Evolutionary conservation across 1,140 invertebrate genomes (phyloP).

Genomic region (Psilanteris sp.): DNA sequence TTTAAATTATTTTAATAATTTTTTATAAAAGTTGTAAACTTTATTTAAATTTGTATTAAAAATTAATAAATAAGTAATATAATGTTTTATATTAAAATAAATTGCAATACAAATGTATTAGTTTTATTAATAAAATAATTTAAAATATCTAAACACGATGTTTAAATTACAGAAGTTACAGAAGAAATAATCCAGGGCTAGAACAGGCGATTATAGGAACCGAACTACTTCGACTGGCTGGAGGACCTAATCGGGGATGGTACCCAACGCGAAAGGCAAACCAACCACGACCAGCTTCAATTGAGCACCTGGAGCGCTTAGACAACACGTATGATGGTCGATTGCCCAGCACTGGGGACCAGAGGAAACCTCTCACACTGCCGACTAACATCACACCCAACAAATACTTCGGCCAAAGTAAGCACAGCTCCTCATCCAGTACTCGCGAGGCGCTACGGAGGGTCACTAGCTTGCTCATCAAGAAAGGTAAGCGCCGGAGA

Average conservation of each 20-base stretch:
- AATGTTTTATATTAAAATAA: too few relatives aligned
- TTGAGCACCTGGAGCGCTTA: constrained; percentile 89
- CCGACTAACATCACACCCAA: constrained; percentile 90
- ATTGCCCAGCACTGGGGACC: constrained; percentile 80
- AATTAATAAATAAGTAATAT: too few relatives aligned
- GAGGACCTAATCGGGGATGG: constrained; percentile 90
- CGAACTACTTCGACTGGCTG: constrained; percentile 87
- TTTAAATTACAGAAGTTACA: constrained; percentile 76
- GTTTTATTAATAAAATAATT: too few relatives aligned
- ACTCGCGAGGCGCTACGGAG: constrained; percentile 90
- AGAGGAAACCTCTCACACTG: constrained; percentile 87
- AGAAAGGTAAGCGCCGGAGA: constrained; percentile 85
- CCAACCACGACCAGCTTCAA: constrained; percentile 86
- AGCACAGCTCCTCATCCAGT: constrained; percentile 82
- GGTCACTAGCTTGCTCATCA: constrained; percentile 92
- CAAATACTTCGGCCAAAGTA: constrained; percentile 90
- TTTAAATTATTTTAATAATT: too few relatives aligned
- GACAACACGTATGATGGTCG: constrained; percentile 79
- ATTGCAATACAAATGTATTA: too few relatives aligned
- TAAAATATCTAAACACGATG: too few relatives aligned
- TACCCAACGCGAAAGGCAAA: constrained; percentile 84
- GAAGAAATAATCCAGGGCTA: constrained; percentile 84
- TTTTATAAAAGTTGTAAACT: too few relatives aligned
- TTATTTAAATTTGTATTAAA: too few relatives aligned
- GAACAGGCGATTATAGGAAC: constrained; percentile 86